phyloP scores from a whole-genome alignment of 2,888 invertebrate species.

The Clepsis dumicolana region DNA sequence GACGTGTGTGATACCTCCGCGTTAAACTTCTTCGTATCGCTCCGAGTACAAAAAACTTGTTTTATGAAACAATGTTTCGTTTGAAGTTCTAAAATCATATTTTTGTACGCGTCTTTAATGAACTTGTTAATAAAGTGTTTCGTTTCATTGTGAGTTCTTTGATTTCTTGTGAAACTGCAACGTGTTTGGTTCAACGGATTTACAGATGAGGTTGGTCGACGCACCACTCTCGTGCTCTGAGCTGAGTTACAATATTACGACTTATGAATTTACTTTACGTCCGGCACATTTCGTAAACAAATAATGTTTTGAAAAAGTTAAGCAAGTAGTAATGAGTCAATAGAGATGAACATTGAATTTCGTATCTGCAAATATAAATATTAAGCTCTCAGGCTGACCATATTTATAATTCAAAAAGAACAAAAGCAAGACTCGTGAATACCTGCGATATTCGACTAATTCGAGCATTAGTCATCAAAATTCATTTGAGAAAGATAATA shows the following conservation, averaged over 20 bases:
- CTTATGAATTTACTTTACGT: conserved; percentile 70
- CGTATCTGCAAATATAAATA: not conserved
- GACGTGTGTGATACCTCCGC: conserved; percentile 65
- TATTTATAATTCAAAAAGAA: not conserved
- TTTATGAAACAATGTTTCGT: conserved; percentile 57
- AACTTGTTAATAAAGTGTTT: conserved; percentile 66
- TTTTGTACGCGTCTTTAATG: conserved; percentile 55
- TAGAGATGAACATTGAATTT: not conserved
- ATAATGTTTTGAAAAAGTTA: not conserved
- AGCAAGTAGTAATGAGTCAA: not conserved
- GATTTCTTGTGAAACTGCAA: conserved; percentile 83
- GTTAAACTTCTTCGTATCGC: conserved; percentile 77
- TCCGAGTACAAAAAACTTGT: conserved; percentile 75
- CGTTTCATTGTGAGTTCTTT: conserved; percentile 70
- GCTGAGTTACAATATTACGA: conserved; percentile 56
- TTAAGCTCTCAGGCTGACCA: not conserved
- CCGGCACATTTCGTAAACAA: conserved; percentile 61
- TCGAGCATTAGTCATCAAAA: not conserved
- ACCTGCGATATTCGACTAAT: not conserved
- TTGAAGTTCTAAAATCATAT: conserved; percentile 54
- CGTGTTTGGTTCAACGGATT: conserved; percentile 86
- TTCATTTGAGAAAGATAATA: not conserved
- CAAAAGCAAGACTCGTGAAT: not conserved
- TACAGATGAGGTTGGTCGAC: conserved; percentile 82
- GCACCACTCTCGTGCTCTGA: conserved; percentile 73